Evolutionary conservation across 1,140 invertebrate genomes (phyloP).

Genomic region (Harpegnathos saltator): DNA sequence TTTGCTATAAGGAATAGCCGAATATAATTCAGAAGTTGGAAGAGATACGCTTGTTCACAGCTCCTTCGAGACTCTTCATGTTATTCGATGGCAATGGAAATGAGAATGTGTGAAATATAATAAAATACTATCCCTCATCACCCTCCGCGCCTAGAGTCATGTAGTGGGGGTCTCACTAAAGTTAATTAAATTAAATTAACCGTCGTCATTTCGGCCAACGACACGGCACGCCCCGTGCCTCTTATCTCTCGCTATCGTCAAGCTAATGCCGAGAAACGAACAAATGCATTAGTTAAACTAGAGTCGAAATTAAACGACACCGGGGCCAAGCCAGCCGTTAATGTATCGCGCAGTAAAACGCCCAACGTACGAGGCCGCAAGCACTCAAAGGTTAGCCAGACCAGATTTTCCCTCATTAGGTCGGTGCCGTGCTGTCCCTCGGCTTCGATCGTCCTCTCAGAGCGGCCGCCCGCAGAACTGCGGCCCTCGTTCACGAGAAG

Average conservation of each 20-base stretch:
- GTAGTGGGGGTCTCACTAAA: too few relatives aligned
- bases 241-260: neutral
- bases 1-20: too few relatives aligned
- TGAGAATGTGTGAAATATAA: too few relatives aligned
- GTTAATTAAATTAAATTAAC: too few relatives aligned
- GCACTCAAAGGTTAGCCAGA: slow-evolving; percentile 62
- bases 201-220: too few relatives aligned
- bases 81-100: too few relatives aligned
- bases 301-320: slow-evolving; percentile 41
- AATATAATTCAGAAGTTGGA: too few relatives aligned
- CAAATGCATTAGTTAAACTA: slow-evolving; percentile 44
- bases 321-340: slow-evolving; percentile 32
- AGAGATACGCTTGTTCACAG: too few relatives aligned
- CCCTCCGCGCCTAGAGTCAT: too few relatives aligned
- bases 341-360: slow-evolving; percentile 54
- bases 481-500: slow-evolving; percentile 21
- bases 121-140: too few relatives aligned
- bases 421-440: slow-evolving; percentile 38
- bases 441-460: slow-evolving; percentile 42
- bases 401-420: slow-evolving; percentile 57
- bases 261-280: neutral
- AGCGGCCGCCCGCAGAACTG: slow-evolving; percentile 31
- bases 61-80: too few relatives aligned
- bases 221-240: too few relatives aligned
- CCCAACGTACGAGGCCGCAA: slow-evolving; percentile 26